These are phyloP conservation scores for Chrysochloris asiatica DNA, from an alignment of 2,113 vertebrate genomes.

Conservation along the genomic window DNA sequence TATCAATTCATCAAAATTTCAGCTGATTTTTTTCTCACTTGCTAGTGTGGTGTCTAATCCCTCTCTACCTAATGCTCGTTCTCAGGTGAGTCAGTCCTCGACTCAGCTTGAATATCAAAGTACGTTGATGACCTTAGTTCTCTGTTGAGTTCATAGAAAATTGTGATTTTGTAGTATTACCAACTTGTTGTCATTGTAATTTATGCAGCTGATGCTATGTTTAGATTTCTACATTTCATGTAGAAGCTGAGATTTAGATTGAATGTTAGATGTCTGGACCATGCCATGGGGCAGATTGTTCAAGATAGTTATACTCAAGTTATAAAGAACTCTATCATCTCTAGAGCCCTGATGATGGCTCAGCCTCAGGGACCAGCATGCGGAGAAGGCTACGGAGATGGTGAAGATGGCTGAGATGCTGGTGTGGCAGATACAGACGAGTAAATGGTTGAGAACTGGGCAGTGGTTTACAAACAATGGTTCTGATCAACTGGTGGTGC, in stretches of 20 bases:
- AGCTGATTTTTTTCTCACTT: background rate
- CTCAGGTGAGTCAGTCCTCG: background rate
- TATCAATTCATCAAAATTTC: background rate
- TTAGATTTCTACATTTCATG: background rate
- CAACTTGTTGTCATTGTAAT: constrained; percentile 14
- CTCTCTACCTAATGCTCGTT: background rate
- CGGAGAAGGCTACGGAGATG: too few species aligned
- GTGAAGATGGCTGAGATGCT: too few species aligned
- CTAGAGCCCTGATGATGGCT: too few species aligned
- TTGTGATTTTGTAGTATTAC: constrained; percentile 13
- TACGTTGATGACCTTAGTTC: background rate
- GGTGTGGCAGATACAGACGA: too few species aligned
- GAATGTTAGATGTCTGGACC: constrained; percentile 1
- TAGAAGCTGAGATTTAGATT: constrained; percentile 42
- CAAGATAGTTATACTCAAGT: constrained; percentile 27
- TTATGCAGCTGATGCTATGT: constrained; percentile 5
- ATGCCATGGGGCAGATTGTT: constrained; percentile 46
- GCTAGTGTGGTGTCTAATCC: background rate
- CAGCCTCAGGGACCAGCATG: too few species aligned
- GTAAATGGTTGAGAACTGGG: too few species aligned
- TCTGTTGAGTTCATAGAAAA: constrained; percentile 6
- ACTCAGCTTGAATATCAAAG: background rate
- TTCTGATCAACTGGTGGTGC: too few species aligned
- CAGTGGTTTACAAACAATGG: too few species aligned
- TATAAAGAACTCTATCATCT: background rate